Base-by-base conservation (phyloP, 2,888 invertebrate species). In the Eremobia ochroleuca region DNA sequence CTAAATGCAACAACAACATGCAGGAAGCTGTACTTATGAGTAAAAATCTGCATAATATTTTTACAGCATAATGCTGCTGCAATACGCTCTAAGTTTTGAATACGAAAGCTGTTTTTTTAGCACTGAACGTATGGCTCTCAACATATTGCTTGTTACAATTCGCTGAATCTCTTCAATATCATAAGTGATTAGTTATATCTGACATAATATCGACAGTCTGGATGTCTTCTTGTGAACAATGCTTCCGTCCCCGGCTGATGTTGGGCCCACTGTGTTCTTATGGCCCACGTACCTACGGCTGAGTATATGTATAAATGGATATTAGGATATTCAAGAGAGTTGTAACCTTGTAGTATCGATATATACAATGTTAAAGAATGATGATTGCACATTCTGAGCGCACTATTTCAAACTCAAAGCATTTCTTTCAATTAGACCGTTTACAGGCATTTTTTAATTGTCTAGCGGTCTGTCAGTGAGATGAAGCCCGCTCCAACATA, bases 91-190 rank as follows among this genome's bases (percentile, higher is more conserved):
- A 37, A 55, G 25, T n/a, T 28, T 31, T 62, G 55, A n/a, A 21
- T 34, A 58, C 15, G 4, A 34, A 8, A n/a, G n/a, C n/a, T n/a
- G n/a, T n/a, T n/a, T n/a, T n/a, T n/a, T n/a, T n/a, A n/a, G n/a
- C 62, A 37, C 6, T 21, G 18, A 37, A 21, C 37, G 21, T 37
- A 31, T 25, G 25, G 21, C 69, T 79, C 25, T n/a, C 15, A 46
- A 79, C 69, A 69, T 58, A 64, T 55, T 70, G 70, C 21, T 37
- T n/a, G 46, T 13, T 52, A 61, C 64, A 55, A 76, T 76, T 76
- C 28, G 28, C 43, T 61, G 52, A 67, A 25, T 59, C 15, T 61
- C 61, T 52, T 61, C 67, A 61, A 67, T 77, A 67, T 61, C 59
- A 18, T 21, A 31, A 31, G 52, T 52, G 61, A 79, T 78, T 68